Base-by-base conservation (phyloP, 2,888 invertebrate genomes). In the Cyclophora albipunctata region DNA sequence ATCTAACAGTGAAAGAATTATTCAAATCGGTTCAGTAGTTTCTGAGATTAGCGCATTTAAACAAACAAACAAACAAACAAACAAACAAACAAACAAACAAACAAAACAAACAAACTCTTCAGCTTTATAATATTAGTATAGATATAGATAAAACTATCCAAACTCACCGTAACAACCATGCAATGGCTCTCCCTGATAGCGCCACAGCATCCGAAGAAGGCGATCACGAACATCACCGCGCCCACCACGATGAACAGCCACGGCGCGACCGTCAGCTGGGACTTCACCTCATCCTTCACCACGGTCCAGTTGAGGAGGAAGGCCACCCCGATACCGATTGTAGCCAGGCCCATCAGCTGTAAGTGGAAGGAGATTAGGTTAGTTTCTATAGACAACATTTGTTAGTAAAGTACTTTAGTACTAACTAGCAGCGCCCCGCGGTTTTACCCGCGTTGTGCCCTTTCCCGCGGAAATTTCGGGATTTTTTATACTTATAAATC, bases 181-280 rank as follows among this genome's bases (percentile, higher is more conserved):
- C 95, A 96, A 73, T 96, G 93, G 71, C 94, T 96, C 83, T 97
- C 96, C 60, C 94, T 92, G 62, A 95, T 92, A 7, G 97, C 96
- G 44, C 97, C 97, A 73, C 96, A 96, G 81, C 97, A 97, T 58
- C 96, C 97, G 74, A 96, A 93, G 90, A 96, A 96, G 3, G 96
- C 94, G 59, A 96, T 93, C 64, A 95, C 79, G 69, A 96, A 94
- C 59, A 95, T 92, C 50, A 94, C 73, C 6, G 91, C 89, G 7
- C 95, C 94, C 55, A 95, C 78, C 50, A 92, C 79, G 55, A 95
- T 93, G 63, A 94, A 89, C 42, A 90, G 69, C 71, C 93, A 88
- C 2, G 94, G 91, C 1, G 93, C 90, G 42, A 91, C 84, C 5
- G 79, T 77, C 55, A 90, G 73, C 49, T 91, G 77, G 6, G 89